A percentile compares a stretch with the other conserved stretches of the same genome.
These are phyloP conservation scores for Charanyca ferruginea DNA, from an alignment of 2,888 invertebrate genomes.

Conservation along the genomic window DNA sequence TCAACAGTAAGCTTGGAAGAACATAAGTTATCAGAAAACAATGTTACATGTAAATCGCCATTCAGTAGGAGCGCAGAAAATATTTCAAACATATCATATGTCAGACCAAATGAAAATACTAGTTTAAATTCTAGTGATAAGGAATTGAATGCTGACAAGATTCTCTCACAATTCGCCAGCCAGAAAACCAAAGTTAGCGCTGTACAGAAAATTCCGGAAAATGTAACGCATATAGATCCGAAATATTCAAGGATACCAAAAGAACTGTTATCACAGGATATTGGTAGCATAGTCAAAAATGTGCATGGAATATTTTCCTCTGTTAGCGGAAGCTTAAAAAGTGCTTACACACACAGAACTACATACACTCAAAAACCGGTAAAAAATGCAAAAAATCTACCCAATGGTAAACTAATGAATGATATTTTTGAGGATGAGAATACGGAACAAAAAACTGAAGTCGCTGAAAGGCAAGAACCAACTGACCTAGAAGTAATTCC, in stretches of 20 bases:
- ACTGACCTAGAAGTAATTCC: slow-evolving; percentile 44
- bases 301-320: slow-evolving; percentile 89
- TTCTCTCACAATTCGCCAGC: slow-evolving; percentile 78
- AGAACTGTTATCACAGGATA: slow-evolving; percentile 84
- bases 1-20: slow-evolving; percentile 83
- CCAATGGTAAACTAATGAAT: slow-evolving; percentile 84
- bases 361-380: slow-evolving; percentile 72
- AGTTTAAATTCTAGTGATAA: slow-evolving; percentile 68
- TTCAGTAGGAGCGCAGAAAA: slow-evolving; percentile 85
- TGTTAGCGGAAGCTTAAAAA: slow-evolving; percentile 86
- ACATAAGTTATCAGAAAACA: slow-evolving; percentile 61
- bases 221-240: slow-evolving; percentile 62
- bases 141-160: slow-evolving; percentile 78
- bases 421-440: slow-evolving; percentile 85
- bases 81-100: slow-evolving; percentile 69
- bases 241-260: slow-evolving; percentile 81
- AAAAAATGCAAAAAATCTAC: slow-evolving; percentile 73
- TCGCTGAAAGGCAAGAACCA: slow-evolving; percentile 28
- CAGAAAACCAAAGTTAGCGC: slow-evolving; percentile 82
- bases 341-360: slow-evolving; percentile 82
- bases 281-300: slow-evolving; percentile 87
- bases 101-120: slow-evolving; percentile 55
- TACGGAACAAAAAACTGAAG: slow-evolving; percentile 41
- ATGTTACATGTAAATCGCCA: slow-evolving; percentile 68
- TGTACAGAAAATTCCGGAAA: slow-evolving; percentile 81